phyloP scores from a whole-genome alignment of 2,888 invertebrate species.

The Hartigia nigra region DNA sequence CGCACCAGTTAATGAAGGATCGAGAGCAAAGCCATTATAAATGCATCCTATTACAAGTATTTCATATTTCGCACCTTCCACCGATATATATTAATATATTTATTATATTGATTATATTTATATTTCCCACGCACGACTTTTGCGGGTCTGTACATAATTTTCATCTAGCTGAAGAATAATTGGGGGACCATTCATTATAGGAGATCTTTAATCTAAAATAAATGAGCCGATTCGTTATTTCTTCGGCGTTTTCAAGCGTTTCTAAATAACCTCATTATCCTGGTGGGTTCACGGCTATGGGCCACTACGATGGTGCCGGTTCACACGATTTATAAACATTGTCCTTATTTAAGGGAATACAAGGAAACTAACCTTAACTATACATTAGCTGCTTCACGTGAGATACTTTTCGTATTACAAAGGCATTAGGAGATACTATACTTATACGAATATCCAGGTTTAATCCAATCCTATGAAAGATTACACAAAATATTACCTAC shows the following conservation, averaged over 20 bases:
- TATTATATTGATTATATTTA: no score
- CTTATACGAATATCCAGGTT: no score
- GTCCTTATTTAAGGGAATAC: conserved; percentile 12
- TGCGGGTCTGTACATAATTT: neutral
- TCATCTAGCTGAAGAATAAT: no score
- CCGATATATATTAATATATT: no score
- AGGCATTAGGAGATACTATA: neutral
- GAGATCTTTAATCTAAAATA: conserved; percentile 3
- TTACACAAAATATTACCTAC: no score
- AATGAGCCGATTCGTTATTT: conserved; percentile 21
- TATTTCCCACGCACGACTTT: conserved; percentile 6
- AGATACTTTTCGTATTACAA: neutral
- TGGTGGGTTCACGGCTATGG: neutral
- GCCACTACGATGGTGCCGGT: conserved; percentile 11
- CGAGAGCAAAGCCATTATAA: conserved; percentile 3
- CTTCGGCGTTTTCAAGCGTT: conserved; percentile 12
- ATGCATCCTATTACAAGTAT: conserved; percentile 14
- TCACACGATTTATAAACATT: conserved; percentile 26
- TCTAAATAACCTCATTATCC: conserved; percentile 25
- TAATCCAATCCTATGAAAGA: no score
- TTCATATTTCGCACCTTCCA: conserved; percentile 11
- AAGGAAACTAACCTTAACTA: neutral
- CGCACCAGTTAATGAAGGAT: neutral
- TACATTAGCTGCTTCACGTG: neutral
- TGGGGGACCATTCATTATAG: no score